phyloP scores from a whole-genome alignment of 2,797 vertebrate species.

The Sebastes alutus region DNA sequence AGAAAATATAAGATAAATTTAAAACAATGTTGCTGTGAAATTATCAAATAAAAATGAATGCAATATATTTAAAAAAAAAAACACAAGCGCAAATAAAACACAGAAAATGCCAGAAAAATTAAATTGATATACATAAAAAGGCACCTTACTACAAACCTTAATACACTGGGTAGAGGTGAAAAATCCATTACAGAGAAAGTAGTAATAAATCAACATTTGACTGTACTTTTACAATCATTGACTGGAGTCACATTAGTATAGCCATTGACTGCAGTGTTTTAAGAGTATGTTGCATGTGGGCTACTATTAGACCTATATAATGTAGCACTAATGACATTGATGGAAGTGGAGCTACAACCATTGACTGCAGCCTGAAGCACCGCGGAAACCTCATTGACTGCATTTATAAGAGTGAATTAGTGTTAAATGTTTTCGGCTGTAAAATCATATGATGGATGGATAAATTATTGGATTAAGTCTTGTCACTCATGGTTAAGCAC shows the following conservation, averaged over 20 bases:
- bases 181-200: background rate
- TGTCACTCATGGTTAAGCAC: slow-evolving; percentile 35
- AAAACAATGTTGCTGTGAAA: background rate
- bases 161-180: background rate
- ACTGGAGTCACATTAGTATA: background rate
- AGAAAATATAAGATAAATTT: too few species aligned
- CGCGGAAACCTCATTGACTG: background rate
- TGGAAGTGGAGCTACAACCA: background rate
- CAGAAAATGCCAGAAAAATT: background rate
- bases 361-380: background rate
- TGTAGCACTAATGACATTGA: background rate
- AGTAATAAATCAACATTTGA: background rate
- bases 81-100: background rate
- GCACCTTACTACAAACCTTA: background rate
- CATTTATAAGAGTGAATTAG: slow-evolving; percentile 15
- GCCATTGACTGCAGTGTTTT: background rate
- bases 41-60: background rate
- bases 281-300: background rate
- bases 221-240: background rate
- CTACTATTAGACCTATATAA: background rate
- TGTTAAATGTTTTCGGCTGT: slow-evolving; percentile 17
- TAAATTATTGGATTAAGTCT: slow-evolving; percentile 35
- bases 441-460: slow-evolving; percentile 36
- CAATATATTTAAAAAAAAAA: background rate
- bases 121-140: background rate